These are phyloP conservation scores for Dasyurus viverrinus DNA, from an alignment of 2,113 vertebrate genomes.

Conservation along the genomic window DNA sequence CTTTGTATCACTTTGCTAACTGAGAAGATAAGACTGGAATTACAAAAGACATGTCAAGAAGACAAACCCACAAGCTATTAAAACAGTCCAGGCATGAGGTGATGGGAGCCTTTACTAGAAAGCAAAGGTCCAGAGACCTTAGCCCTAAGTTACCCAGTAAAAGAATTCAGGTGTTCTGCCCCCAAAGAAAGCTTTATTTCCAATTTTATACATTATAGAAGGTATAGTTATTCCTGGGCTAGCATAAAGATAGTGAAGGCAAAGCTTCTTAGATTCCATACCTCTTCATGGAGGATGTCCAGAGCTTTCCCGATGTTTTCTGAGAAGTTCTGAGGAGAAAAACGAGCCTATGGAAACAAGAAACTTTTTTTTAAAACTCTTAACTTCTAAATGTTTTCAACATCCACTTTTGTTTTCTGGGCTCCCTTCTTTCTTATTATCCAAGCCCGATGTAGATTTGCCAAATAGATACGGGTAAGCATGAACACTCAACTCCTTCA, in stretches of 20 bases:
- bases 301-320: conserved; percentile 75
- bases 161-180: background rate
- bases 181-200: background rate
- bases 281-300: conserved; percentile 86
- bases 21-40: too few relatives aligned
- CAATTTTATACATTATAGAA: background rate
- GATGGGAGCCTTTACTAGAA: too few relatives aligned
- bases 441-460: background rate
- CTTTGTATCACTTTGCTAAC: background rate
- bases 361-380: background rate
- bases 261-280: conserved; percentile 43
- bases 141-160: background rate
- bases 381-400: background rate
- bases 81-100: background rate
- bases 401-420: background rate
- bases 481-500: background rate
- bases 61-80: background rate
- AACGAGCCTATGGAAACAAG: conserved; percentile 66
- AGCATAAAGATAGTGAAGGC: background rate
- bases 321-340: conserved; percentile 82
- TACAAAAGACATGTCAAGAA: background rate
- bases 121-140: background rate
- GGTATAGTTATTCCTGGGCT: background rate
- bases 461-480: background rate
- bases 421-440: background rate